Evolutionary conservation across 1,140 invertebrate species (phyloP).

Genomic region (Drosophila kikkawai): DNA sequence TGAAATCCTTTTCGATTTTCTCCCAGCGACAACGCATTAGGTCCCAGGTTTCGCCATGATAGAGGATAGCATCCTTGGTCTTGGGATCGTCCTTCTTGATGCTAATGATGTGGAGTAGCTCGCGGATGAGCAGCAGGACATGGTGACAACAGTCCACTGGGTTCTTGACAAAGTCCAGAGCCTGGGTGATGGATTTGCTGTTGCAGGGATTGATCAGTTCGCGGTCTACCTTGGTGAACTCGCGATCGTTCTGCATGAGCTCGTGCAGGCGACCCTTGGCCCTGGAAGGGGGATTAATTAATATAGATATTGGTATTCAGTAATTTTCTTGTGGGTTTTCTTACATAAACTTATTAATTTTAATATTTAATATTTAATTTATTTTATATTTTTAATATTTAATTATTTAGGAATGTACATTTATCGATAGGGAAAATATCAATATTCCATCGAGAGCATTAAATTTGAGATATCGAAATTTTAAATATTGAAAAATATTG

Average conservation of each 20-base stretch:
- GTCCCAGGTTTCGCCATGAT: conserved; percentile 99
- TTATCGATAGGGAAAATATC: too few species aligned
- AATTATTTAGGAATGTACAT: too few species aligned
- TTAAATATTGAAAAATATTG: too few species aligned
- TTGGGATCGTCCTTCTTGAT: conserved; percentile 94
- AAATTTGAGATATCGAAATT: too few species aligned
- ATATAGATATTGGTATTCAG: neutral
- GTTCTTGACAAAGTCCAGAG: conserved; percentile 98
- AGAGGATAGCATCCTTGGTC: conserved; percentile 95
- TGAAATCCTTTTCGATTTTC: conserved; percentile 99
- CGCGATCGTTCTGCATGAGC: conserved; percentile 95
- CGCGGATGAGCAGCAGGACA: conserved; percentile 94
- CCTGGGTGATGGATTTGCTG: conserved; percentile 94
- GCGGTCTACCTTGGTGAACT: conserved; percentile 94
- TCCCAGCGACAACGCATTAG: conserved; percentile 98
- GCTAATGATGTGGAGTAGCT: conserved; percentile 93
- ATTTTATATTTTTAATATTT: too few species aligned
- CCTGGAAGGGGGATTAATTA: conserved; percentile 86
- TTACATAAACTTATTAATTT: too few species aligned
- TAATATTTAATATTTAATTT: neutral
- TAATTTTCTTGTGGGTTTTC: too few species aligned
- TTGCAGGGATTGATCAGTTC: conserved; percentile 93
- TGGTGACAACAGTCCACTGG: conserved; percentile 97
- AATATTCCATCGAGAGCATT: too few species aligned
- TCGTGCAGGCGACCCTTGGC: conserved; percentile 97